Percentiles rank a stretch among this genome's conserved stretches.
These are phyloP conservation scores for Drosophila nigromelanica DNA, from an alignment of 1,140 invertebrate species.

Conservation along the genomic window DNA sequence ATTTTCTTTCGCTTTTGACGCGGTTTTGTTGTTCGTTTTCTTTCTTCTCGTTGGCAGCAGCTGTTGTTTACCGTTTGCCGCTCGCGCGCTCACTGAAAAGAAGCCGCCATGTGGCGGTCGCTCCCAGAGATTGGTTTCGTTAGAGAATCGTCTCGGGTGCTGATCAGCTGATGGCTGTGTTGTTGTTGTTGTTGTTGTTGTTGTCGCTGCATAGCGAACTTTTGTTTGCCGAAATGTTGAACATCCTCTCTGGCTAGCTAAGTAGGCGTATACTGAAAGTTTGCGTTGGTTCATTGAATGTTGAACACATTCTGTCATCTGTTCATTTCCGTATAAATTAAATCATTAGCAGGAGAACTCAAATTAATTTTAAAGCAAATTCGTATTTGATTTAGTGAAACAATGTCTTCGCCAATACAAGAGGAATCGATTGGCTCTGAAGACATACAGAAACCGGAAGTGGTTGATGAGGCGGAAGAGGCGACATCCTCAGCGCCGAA, in stretches of 20 bases:
- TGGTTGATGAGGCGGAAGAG: not conserved
- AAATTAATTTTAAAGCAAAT: not conserved
- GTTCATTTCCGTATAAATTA: not conserved
- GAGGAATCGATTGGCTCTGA: not conserved
- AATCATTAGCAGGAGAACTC: not conserved
- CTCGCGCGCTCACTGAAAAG: conserved; percentile 70
- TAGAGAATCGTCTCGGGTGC: conserved; percentile 50
- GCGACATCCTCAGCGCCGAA: not conserved
- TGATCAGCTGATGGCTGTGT: conserved; percentile 31
- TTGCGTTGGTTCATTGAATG: not conserved
- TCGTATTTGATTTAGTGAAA: not conserved
- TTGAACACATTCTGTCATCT: not conserved
- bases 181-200: conserved; percentile 30
- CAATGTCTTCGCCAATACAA: conserved; percentile 17
- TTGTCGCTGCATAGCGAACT: conserved; percentile 7
- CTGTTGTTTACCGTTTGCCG: conserved; percentile 78
- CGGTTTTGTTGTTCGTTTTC: conserved; percentile 23
- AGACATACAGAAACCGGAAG: not conserved
- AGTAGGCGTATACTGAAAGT: conserved; percentile 14
- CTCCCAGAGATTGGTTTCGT: conserved; percentile 53
- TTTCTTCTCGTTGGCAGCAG: conserved; percentile 31
- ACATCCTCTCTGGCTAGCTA: conserved; percentile 2
- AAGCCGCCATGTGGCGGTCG: conserved; percentile 45
- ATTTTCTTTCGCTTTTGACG: conserved; percentile 16
- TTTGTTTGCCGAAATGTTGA: not conserved